A percentile compares a stretch with the other conserved stretches of the same genome.
Evolutionary conservation across 2,888 invertebrate genomes (phyloP).

Genomic region (Mermis nigrescens): DNA sequence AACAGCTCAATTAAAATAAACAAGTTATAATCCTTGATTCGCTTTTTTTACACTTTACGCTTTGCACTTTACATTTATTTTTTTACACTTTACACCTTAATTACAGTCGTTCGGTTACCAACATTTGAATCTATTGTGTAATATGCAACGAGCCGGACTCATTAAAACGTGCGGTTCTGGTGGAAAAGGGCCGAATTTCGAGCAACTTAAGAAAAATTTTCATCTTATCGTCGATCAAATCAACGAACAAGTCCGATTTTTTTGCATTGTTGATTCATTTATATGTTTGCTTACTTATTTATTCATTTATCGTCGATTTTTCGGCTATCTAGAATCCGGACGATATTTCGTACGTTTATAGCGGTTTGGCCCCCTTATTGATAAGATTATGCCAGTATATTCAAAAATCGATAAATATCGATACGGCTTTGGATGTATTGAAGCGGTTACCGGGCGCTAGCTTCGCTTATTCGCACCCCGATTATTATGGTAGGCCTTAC

Average conservation of each 20-base stretch:
- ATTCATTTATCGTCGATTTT: not conserved
- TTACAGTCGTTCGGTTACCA: conserved; percentile 26
- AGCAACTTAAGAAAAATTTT: conserved; percentile 41
- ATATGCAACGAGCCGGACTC: conserved; percentile 27
- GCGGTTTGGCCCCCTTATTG: conserved; percentile 74
- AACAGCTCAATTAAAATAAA: no score
- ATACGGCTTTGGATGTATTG: conserved; percentile 59
- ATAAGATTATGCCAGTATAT: conserved; percentile 49
- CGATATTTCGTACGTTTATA: conserved; percentile 75
- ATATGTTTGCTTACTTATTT: no score
- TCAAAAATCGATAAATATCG: conserved; percentile 37
- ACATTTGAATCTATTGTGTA: conserved; percentile 20
- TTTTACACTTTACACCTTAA: conserved; percentile 27
- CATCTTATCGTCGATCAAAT: conserved; percentile 70
- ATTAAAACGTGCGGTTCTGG: not conserved
- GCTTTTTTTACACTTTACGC: no score
- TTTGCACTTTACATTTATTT: no score
- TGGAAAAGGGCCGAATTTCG: not conserved
- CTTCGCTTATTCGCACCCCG: not conserved
- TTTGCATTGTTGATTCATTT: no score
- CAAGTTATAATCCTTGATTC: no score
- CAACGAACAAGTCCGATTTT: conserved; percentile 48
- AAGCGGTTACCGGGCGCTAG: conserved; percentile 51
- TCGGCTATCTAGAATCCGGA: conserved; percentile 42
- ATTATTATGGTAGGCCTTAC: not conserved